Evolutionary conservation across 2,113 vertebrate genomes (phyloP).

Genomic region (Naja naja): DNA sequence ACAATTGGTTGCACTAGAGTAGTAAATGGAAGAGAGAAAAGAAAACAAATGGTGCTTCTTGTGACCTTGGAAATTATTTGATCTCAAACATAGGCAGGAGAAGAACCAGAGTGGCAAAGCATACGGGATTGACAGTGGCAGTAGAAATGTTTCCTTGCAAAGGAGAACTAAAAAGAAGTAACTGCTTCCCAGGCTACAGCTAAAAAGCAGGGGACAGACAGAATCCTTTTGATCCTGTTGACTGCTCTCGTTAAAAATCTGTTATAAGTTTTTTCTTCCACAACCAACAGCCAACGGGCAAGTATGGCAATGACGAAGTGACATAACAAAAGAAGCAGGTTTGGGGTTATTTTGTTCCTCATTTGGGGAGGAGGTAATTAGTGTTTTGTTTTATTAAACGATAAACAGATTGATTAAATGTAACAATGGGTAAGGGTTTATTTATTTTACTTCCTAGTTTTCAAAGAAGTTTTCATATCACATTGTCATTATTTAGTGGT

Average conservation of each 20-base stretch:
- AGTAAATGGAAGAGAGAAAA: not conserved
- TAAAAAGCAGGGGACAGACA: not conserved
- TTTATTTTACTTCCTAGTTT: not conserved
- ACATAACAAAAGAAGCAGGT: not conserved
- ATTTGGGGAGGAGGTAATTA: not conserved
- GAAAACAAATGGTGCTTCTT: not conserved
- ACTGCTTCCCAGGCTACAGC: not conserved
- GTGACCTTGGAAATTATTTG: constrained; percentile 33
- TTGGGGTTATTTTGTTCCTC: not conserved
- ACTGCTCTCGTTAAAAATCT: not conserved
- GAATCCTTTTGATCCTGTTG: not conserved
- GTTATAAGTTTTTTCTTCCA: not conserved
- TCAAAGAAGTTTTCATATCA: not conserved
- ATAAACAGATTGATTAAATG: not conserved
- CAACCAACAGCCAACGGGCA: not conserved
- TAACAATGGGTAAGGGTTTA: not conserved
- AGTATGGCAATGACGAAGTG: not conserved
- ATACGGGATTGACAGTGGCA: not conserved
- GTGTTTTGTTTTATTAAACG: not conserved
- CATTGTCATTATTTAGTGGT: not conserved
- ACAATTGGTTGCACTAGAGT: constrained; percentile 27
- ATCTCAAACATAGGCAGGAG: constrained; percentile 32
- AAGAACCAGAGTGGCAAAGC: constrained; percentile 17
- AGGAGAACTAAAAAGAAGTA: constrained; percentile 18
- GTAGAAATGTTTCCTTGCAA: constrained; percentile 6